These are phyloP conservation scores for Uloborus plumipes DNA, from an alignment of 2,888 invertebrate genomes.

Conservation along the genomic window DNA sequence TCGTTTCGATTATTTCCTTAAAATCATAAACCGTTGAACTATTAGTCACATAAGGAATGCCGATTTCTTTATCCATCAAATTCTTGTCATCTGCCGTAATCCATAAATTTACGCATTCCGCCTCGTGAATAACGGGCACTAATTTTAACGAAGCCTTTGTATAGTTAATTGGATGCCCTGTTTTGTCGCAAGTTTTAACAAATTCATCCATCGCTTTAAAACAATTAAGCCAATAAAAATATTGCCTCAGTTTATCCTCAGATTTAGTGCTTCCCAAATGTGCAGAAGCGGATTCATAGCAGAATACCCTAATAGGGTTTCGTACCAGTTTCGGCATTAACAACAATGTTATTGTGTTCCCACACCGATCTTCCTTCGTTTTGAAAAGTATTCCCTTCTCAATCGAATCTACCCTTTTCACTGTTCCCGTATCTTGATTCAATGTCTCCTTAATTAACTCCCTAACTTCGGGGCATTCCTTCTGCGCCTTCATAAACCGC, in stretches of 20 bases:
- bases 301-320: no score
- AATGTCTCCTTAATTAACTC: no score
- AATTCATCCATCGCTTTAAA: conserved; percentile 21
- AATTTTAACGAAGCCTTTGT: conserved; percentile 22
- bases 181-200: conserved; percentile 24
- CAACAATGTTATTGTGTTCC: no score
- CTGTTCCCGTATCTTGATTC: no score
- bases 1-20: not conserved
- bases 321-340: no score
- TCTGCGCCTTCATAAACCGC: no score
- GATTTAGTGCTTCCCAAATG: not conserved
- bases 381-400: no score
- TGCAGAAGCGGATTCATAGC: not conserved
- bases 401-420: no score
- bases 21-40: not conserved
- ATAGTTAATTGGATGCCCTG: conserved; percentile 14
- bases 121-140: conserved; percentile 27
- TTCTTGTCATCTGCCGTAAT: no score
- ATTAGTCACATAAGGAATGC: not conserved
- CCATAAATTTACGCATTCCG: no score
- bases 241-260: not conserved
- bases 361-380: no score
- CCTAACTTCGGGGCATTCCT: no score
- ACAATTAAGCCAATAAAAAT: conserved; percentile 12
- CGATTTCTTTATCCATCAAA: not conserved